Evolutionary conservation across 2,113 vertebrate genomes (phyloP).

Genomic region (Albula goreensis): DNA sequence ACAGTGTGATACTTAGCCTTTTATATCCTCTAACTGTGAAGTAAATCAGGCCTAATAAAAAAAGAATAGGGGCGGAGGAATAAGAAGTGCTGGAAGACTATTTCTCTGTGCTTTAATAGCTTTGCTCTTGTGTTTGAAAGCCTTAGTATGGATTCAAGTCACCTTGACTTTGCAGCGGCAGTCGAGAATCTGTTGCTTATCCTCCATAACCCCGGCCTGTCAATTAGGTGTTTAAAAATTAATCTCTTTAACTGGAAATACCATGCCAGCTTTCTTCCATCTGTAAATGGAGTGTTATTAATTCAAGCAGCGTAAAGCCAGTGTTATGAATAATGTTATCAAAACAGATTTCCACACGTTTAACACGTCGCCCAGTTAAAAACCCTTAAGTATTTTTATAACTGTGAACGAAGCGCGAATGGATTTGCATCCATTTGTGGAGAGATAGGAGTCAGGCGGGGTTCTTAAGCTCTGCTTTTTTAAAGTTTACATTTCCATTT

Average conservation of each 20-base stretch:
- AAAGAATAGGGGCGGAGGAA: constrained; percentile 66
- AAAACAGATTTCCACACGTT: constrained; percentile 80
- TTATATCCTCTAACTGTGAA: constrained; percentile 78
- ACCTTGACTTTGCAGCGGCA: constrained; percentile 79
- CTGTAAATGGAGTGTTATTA: constrained; percentile 81
- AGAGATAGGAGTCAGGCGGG: constrained; percentile 33
- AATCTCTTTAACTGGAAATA: constrained; percentile 83
- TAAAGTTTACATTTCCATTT: constrained; percentile 68
- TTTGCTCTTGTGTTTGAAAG: constrained; percentile 57
- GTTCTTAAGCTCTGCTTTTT: constrained; percentile 62
- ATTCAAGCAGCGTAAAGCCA: constrained; percentile 75
- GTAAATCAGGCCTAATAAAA: constrained; percentile 81
- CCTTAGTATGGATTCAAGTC: constrained; percentile 70
- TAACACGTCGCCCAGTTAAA: constrained; percentile 70
- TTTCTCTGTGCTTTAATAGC: constrained; percentile 56
- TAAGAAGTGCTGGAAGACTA: constrained; percentile 68
- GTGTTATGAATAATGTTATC: constrained; percentile 81
- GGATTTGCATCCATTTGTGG: constrained; percentile 72
- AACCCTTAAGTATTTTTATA: constrained; percentile 77
- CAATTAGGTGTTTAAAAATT: constrained; percentile 84
- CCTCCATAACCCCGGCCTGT: constrained; percentile 74
- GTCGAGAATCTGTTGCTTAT: constrained; percentile 74
- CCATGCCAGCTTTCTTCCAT: constrained; percentile 74
- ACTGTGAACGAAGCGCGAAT: constrained; percentile 71
- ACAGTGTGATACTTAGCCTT: constrained; percentile 73